A percentile compares a stretch with the other conserved stretches of the same genome.
phyloP scores from a whole-genome alignment of 2,888 invertebrate species.

The Scaptomyza reducta region DNA sequence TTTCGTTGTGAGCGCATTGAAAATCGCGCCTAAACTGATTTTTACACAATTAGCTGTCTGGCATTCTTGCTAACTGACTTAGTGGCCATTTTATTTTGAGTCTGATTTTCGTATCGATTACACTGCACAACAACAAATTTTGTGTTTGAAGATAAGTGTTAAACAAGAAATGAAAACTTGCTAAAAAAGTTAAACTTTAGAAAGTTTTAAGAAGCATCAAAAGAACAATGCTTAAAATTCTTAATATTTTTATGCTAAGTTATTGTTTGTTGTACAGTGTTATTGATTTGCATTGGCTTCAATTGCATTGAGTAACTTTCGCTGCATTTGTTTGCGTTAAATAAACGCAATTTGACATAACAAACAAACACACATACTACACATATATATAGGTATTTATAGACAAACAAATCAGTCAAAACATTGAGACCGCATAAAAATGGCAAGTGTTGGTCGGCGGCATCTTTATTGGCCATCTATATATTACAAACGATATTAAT shows the following conservation, averaged over 20 bases:
- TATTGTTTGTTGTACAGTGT: conserved; percentile 41
- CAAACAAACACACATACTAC: conserved; percentile 18
- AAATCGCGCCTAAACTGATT: conserved; percentile 81
- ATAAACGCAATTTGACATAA: conserved; percentile 38
- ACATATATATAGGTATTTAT: conserved; percentile 6
- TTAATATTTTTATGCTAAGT: neutral
- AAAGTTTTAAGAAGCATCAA: neutral
- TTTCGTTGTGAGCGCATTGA: conserved; percentile 67
- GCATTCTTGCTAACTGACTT: conserved; percentile 80
- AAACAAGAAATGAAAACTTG: no score
- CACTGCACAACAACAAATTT: conserved; percentile 47
- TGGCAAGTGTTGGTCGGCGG: conserved; percentile 24
- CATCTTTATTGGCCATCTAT: conserved; percentile 49
- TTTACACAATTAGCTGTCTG: conserved; percentile 77
- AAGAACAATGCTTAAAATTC: neutral
- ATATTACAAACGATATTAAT: conserved; percentile 65
- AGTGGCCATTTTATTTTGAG: conserved; percentile 81
- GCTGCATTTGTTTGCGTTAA: conserved; percentile 34
- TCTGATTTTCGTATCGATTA: conserved; percentile 77
- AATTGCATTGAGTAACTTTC: conserved; percentile 74
- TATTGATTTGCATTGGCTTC: conserved; percentile 70
- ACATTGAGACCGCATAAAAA: conserved; percentile 38
- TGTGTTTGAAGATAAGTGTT: neutral
- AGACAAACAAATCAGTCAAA: conserved; percentile 31
- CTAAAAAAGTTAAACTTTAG: neutral